Conservation (phyloP, 2,797 vertebrate species). For the Clarias laeviceps region DNA sequence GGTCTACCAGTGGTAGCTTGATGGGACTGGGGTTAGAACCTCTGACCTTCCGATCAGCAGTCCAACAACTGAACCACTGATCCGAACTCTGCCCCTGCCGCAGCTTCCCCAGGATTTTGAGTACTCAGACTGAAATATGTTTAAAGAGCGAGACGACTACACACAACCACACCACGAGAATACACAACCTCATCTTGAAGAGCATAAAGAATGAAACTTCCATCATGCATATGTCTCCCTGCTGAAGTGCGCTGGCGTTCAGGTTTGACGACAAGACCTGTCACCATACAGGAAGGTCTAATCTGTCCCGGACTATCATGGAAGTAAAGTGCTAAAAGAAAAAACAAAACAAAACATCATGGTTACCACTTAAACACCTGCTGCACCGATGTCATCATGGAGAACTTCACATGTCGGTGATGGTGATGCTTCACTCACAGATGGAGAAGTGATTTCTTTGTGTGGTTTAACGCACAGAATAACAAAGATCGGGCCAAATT, state of each 20-base stretch:
- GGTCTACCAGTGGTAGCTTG: too few relatives aligned
- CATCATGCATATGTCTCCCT: neutral
- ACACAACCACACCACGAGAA: neutral
- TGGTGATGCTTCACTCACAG: neutral
- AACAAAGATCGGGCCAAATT: too few relatives aligned
- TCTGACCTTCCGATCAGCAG: too few relatives aligned
- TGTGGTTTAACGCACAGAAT: too few relatives aligned
- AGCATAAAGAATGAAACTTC: neutral
- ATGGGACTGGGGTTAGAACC: too few relatives aligned
- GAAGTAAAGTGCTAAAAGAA: neutral
- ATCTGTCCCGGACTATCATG: neutral
- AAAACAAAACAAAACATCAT: neutral
- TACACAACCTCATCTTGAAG: neutral
- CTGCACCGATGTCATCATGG: neutral
- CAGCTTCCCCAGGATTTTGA: neutral
- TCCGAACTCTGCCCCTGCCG: too few relatives aligned
- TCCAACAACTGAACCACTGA: too few relatives aligned
- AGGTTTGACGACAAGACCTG: neutral
- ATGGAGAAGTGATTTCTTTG: too few relatives aligned
- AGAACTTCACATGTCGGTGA: neutral
- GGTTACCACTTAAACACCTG: neutral
- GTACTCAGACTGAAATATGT: neutral
- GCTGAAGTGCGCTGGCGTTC: neutral
- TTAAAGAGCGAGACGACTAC: too few relatives aligned
- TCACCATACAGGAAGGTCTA: neutral